Conservation (phyloP, 2,113 vertebrate genomes). For the Pseudorectes ferrugineus region DNA sequence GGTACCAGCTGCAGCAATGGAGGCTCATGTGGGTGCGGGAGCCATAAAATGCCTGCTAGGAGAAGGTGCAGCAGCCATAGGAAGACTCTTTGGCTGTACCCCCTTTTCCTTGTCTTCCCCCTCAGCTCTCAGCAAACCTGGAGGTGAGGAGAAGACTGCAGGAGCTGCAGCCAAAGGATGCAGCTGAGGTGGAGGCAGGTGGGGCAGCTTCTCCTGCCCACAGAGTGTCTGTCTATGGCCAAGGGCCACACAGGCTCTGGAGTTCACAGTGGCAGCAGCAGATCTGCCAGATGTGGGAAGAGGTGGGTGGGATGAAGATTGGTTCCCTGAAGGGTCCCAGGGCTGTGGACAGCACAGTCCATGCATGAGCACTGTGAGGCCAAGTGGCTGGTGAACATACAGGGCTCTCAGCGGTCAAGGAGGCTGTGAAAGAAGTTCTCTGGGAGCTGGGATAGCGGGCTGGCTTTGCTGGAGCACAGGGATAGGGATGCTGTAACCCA, state of each 20-base stretch:
- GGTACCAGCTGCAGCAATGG: neutral
- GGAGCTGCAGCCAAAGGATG: neutral
- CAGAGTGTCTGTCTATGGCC: neutral
- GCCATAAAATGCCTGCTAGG: rapidly evolving
- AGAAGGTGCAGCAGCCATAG: neutral
- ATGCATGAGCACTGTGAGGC: neutral
- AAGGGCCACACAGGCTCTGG: too few species aligned
- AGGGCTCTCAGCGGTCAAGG: neutral
- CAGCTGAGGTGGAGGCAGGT: neutral
- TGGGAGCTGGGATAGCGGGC: neutral
- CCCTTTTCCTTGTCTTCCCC: neutral
- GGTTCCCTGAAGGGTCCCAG: neutral
- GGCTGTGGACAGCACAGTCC: neutral
- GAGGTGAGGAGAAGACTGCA: neutral
- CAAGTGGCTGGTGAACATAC: neutral
- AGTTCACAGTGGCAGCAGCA: neutral
- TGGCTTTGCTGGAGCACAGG: neutral
- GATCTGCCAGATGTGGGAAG: neutral
- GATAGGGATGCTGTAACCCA: neutral
- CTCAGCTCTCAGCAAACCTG: neutral
- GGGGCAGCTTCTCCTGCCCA: neutral
- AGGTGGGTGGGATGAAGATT: neutral
- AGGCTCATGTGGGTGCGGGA: rapidly evolving
- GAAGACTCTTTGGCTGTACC: neutral
- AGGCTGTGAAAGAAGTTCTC: neutral